Conservation (phyloP, 2,888 invertebrate genomes). For the Chrysomela aeneicollis region DNA sequence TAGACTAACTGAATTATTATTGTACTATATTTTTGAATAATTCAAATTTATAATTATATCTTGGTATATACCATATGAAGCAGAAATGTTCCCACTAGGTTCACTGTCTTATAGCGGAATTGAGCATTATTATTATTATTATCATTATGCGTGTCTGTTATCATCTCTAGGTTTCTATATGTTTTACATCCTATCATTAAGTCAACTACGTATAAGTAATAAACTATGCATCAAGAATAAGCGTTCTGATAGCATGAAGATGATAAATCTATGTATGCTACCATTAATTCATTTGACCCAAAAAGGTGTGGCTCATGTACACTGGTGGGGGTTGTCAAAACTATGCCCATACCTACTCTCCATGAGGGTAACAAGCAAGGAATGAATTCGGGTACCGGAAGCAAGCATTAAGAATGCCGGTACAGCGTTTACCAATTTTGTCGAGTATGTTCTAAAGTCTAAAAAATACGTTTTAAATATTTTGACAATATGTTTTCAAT, state of each 20-base stretch:
- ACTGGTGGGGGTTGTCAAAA: neutral
- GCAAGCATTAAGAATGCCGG: conserved; percentile 8
- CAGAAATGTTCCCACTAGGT: no score
- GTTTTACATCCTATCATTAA: no score
- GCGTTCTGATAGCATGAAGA: neutral
- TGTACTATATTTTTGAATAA: no score
- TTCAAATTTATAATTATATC: no score
- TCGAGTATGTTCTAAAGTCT: conserved; percentile 22
- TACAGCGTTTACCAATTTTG: conserved; percentile 15
- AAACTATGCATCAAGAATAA: no score
- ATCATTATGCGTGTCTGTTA: no score
- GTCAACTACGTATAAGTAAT: no score
- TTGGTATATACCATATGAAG: no score
- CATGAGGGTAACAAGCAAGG: neutral
- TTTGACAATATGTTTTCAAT: conserved; percentile 30
- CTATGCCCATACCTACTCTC: neutral
- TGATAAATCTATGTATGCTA: neutral
- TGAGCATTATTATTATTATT: no score
- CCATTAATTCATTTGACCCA: neutral
- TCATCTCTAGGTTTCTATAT: no score
- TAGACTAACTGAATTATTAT: neutral
- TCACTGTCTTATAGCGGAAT: no score
- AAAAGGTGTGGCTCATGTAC: neutral
- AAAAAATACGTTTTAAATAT: conserved; percentile 15
- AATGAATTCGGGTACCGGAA: neutral